Base-by-base conservation (phyloP, 2,113 vertebrate species). In the Rhinopomastus cyanomelas region DNA sequence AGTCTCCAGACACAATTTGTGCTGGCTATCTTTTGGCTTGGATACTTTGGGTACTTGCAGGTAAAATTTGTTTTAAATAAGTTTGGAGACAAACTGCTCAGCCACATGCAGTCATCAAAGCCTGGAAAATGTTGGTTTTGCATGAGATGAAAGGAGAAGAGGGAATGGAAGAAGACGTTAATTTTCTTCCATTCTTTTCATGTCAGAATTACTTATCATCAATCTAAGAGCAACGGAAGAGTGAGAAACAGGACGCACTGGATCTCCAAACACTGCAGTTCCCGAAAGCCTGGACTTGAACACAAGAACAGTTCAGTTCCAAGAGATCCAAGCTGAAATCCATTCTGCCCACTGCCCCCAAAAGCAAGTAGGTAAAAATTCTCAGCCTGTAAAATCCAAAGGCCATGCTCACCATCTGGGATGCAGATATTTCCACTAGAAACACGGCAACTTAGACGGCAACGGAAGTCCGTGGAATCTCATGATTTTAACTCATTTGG, bases 31-130 rank as follows among this genome's bases (percentile, higher is more conserved):
- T 48, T 32, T 60, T 68, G 62, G 8, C 20, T 61, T 61, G 5
- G 8, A 52, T 79, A 62, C 14, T 66, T 44, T 9, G 11, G 9
- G 48, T 76, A 23, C 26, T 84, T 37, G 32, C 15, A 69, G 23
- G 42, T 67, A 86, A 89, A 61, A 55, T 26, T 61, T 56, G 13
- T 11, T 53, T 82, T 34, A 25, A 9, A 11, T 42, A 76, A 82
- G 15, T 67, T 51, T 76, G 34, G n/a, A 84, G 23, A 88, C 82
- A 92, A 81, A 59, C 21, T n/a, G 30, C 36, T 92, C 65, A 39
- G 72, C 46, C 57, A 55, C 57, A 56, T 55, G 20, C 22, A 93
- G 36, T 44, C 65, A 77, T 22, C 51, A 73, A 80, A 79, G 46
- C 37, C 73, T 6, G 12, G n/a, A 87, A 30, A 72, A 51, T 4